phyloP scores from a whole-genome alignment of 1,140 invertebrate genomes.

The Hyles euphorbiae region DNA sequence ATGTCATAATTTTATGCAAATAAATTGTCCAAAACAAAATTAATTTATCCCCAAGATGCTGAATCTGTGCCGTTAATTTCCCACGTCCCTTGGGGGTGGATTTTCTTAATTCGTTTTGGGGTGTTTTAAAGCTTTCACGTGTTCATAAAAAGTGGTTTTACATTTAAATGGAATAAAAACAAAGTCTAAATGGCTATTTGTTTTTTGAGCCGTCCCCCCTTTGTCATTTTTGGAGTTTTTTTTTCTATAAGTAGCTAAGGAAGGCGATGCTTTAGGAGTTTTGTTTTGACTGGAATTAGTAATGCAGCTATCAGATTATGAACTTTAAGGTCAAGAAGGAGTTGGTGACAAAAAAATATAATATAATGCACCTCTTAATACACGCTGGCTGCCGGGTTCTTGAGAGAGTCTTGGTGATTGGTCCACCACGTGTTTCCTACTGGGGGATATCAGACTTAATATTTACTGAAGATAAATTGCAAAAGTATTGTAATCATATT shows the following conservation, averaged over 20 bases:
- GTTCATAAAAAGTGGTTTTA: slow-evolving; percentile 46
- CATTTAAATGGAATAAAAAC: slow-evolving; percentile 41
- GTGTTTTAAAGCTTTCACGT: slow-evolving; percentile 34
- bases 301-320: no score
- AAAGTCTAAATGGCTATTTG: slow-evolving; percentile 25
- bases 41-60: slow-evolving; percentile 10
- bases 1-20: not conserved
- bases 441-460: no score
- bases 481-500: no score
- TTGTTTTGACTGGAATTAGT: no score
- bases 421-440: no score
- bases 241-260: not conserved
- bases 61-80: slow-evolving; percentile 32
- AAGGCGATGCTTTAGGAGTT: no score
- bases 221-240: not conserved
- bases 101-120: slow-evolving; percentile 44
- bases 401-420: no score
- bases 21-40: not conserved
- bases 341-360: not conserved
- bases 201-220: slow-evolving; percentile 6
- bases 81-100: slow-evolving; percentile 29
- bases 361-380: no score
- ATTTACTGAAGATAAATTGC: no score
- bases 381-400: no score
- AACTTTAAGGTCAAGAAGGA: no score